Conservation (phyloP, 2,888 invertebrate species). For the Pseudococcus viburni region DNA sequence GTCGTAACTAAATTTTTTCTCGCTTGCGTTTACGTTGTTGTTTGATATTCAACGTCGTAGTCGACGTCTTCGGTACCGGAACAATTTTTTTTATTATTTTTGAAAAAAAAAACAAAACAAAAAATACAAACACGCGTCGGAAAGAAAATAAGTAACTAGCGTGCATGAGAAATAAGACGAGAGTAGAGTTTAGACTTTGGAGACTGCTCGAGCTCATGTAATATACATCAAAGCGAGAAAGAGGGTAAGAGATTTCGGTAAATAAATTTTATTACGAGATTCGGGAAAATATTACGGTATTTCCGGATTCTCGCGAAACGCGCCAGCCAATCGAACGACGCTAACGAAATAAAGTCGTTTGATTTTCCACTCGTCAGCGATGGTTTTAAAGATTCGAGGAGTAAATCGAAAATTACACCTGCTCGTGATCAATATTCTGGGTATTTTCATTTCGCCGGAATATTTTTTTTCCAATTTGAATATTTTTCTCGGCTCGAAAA, state of each 20-base stretch:
- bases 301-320: background rate
- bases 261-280: background rate
- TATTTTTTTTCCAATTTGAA: background rate
- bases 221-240: background rate
- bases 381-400: background rate
- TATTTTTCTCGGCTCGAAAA: background rate
- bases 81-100: constrained; percentile 2
- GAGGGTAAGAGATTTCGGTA: background rate
- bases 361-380: background rate
- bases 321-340: background rate
- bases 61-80: background rate
- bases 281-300: background rate
- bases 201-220: background rate
- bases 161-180: background rate
- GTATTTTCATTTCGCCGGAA: background rate
- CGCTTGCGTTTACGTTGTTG: background rate
- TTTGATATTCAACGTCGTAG: constrained; percentile 25
- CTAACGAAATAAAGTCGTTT: background rate
- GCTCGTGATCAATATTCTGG: background rate
- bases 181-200: background rate
- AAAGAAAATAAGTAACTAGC: background rate
- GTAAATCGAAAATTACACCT: background rate
- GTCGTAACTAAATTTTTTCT: background rate
- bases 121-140: background rate
- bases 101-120: background rate